Base-by-base conservation (phyloP, 2,797 vertebrate species). In the Lepilemur septentrionalis region DNA sequence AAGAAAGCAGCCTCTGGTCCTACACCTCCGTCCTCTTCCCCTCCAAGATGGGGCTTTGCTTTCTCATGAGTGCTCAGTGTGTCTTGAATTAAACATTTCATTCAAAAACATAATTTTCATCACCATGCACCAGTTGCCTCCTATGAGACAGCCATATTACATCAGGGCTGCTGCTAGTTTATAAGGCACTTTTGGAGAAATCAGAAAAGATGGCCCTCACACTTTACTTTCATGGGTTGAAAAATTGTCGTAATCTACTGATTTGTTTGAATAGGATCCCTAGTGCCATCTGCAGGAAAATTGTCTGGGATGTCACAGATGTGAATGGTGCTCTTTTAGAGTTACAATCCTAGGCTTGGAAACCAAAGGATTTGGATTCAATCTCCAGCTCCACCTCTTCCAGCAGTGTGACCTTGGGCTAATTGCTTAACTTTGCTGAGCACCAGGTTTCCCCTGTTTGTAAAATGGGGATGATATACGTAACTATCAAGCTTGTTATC, bases 271-370 rank as follows among this genome's bases (percentile, higher is more conserved):
- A 52, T 50, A 59, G 91, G 63, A 93, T 57, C 79, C 32, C 41
- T 78, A 69, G 59, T 30, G 12, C 75, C 94, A 92, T 50, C 88
- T 89, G 69, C 55, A 88, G 88, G 80, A 95, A 93, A 80, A 87
- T 1, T 18, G 1, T 25, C 69, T 52, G 8, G 43, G 61, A 78
- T 35, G 43, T 41, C 72, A 55, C 38, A 15, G 7, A 89, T 30
- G 61, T 32, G 41, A 78, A 20, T 10, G 28, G 11, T 3, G 14
- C 28, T 59, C 20, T 25, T 17, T 30, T 2, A 61, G n/a, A 76
- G 57, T 79, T 82, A 46, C 75, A 91, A 72, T 43, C 46, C 17
- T 6, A 69, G 20, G 30, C 67, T n/a, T 30, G n/a, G 75, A 78
- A 91, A 80, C 23, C 67, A 67, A 92, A 67, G 25, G 5, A 57